These are phyloP conservation scores for Horisme vitalbata DNA, from an alignment of 2,888 invertebrate species.

Conservation along the genomic window DNA sequence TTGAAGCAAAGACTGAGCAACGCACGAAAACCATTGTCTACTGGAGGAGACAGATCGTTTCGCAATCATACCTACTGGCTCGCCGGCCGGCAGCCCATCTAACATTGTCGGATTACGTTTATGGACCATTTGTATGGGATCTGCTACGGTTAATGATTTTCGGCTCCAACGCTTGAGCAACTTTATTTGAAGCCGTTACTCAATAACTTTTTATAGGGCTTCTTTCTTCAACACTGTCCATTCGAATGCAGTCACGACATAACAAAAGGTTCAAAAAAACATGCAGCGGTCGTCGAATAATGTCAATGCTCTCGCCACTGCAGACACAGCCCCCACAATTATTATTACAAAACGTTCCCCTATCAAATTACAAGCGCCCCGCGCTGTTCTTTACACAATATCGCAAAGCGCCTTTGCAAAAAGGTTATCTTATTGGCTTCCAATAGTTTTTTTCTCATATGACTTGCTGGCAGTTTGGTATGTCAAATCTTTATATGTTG, in stretches of 20 bases:
- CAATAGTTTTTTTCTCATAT: conserved; percentile 22
- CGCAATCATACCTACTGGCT: conserved; percentile 48
- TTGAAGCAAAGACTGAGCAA: conserved; percentile 24
- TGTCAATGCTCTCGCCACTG: conserved; percentile 34
- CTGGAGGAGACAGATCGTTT: conserved; percentile 46
- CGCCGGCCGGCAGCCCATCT: conserved; percentile 55
- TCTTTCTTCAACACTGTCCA: conserved; percentile 30
- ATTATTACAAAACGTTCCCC: conserved; percentile 57
- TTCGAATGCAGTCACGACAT: conserved; percentile 33
- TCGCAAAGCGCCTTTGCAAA: conserved; percentile 43
- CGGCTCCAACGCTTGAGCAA: conserved; percentile 56
- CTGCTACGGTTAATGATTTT: conserved; percentile 73
- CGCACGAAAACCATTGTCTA: conserved; percentile 42
- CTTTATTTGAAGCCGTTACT: conserved; percentile 54
- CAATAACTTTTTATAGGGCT: conserved; percentile 54
- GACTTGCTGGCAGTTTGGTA: conserved; percentile 19
- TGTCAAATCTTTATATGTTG: conserved; percentile 46
- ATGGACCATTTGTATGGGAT: conserved; percentile 75
- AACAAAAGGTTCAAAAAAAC: conserved; percentile 29
- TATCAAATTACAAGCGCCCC: conserved; percentile 52
- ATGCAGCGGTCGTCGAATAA: conserved; percentile 29
- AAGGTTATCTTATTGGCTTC: conserved; percentile 47
- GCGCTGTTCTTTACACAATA: conserved; percentile 52
- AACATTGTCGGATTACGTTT: conserved; percentile 75
- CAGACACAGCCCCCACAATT: conserved; percentile 42